These are phyloP conservation scores for Sycobia sp. DNA, from an alignment of 1,140 invertebrate species.

Conservation along the genomic window DNA sequence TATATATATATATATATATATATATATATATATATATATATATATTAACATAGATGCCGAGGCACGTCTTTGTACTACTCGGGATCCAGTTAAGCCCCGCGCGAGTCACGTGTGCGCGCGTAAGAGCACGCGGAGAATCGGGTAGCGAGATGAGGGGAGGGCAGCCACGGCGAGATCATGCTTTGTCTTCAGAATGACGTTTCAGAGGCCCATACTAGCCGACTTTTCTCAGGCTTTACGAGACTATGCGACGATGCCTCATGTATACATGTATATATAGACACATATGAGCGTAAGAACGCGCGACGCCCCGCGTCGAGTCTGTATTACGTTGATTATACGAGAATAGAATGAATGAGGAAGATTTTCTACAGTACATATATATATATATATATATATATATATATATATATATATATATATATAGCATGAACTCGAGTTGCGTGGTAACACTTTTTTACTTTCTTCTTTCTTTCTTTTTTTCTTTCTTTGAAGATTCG, in stretches of 20 bases:
- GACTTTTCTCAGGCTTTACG: not conserved
- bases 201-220: not conserved
- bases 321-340: constrained; percentile 8
- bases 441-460: too few relatives aligned
- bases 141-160: too few relatives aligned
- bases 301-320: not conserved
- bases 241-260: too few relatives aligned
- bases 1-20: too few relatives aligned
- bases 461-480: too few relatives aligned
- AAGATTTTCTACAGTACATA: too few relatives aligned
- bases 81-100: not conserved
- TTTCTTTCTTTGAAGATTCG: too few relatives aligned
- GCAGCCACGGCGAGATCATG: constrained; percentile 22
- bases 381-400: not conserved
- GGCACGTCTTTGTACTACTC: constrained; percentile 27
- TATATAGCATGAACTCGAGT: too few relatives aligned
- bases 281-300: too few relatives aligned
- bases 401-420: not conserved
- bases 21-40: too few relatives aligned
- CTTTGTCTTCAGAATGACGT: constrained; percentile 21
- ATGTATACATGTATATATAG: too few relatives aligned
- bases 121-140: constrained; percentile 17
- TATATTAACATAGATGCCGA: constrained; percentile 14
- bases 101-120: constrained; percentile 20
- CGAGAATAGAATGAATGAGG: too few relatives aligned